phyloP scores from a whole-genome alignment of 2,113 vertebrate genomes.

The Actenoides lindsayi region DNA sequence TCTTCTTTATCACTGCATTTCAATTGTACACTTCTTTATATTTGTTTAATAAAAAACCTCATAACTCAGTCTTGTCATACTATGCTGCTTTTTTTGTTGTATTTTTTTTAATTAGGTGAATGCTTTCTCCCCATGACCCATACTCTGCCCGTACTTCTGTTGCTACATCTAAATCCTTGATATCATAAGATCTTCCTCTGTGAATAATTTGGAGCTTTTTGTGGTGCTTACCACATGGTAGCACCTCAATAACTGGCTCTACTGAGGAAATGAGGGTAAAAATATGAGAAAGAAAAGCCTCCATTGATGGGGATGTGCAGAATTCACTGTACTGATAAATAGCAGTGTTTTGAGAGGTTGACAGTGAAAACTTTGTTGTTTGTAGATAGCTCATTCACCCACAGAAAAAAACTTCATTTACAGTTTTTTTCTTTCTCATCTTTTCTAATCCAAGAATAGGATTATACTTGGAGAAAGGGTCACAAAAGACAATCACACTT shows the following conservation, averaged over 20 bases:
- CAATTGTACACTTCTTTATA: not conserved
- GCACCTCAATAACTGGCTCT: not conserved
- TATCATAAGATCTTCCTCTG: not conserved
- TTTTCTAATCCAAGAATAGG: not conserved
- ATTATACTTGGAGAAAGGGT: not conserved
- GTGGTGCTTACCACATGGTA: not conserved
- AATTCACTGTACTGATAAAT: not conserved
- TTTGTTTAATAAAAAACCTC: not conserved
- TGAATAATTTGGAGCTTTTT: not conserved
- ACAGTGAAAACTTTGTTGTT: not conserved
- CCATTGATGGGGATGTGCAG: not conserved
- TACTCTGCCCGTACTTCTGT: not conserved
- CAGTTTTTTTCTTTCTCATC: not conserved
- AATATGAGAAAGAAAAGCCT: not conserved
- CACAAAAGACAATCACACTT: not conserved
- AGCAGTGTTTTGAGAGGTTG: not conserved
- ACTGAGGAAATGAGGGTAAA: not conserved
- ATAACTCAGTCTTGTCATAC: not conserved
- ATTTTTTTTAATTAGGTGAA: not conserved
- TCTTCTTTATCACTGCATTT: not conserved
- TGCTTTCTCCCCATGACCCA: not conserved
- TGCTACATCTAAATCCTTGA: not conserved
- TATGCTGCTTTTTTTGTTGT: not conserved
- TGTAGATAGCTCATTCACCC: not conserved
- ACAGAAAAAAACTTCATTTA: not conserved